Evolutionary conservation across 2,888 invertebrate species (phyloP).

Genomic region (Odiellus spinosus): DNA sequence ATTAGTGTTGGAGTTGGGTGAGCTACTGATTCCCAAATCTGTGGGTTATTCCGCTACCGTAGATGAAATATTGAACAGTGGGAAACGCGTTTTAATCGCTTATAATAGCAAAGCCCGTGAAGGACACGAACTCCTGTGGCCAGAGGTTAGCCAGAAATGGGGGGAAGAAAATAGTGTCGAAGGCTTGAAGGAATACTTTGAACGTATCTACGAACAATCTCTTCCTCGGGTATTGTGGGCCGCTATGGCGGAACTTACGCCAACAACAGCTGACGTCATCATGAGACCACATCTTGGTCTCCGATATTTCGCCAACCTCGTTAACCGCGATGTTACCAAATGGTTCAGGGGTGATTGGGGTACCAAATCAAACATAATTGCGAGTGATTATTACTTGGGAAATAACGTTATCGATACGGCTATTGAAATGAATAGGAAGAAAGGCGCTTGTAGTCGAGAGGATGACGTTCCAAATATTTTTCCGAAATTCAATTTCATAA

Average conservation of each 20-base stretch:
- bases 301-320: slow-evolving; percentile 15
- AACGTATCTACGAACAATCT: slow-evolving; percentile 16
- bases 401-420: slow-evolving; percentile 18
- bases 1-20: slow-evolving; percentile 39
- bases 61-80: slow-evolving; percentile 40
- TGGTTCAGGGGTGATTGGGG: slow-evolving; percentile 19
- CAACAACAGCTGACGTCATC: slow-evolving; percentile 13
- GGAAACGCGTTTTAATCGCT: slow-evolving; percentile 41
- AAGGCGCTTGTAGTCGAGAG: background rate
- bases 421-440: slow-evolving; percentile 13
- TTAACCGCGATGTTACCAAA: slow-evolving; percentile 13
- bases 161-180: slow-evolving; percentile 43
- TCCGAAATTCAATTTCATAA: too few relatives aligned
- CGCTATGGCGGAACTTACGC: slow-evolving; percentile 20
- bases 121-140: slow-evolving; percentile 9
- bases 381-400: slow-evolving; percentile 19
- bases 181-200: slow-evolving; percentile 39
- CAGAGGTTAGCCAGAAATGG: slow-evolving; percentile 31
- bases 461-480: too few relatives aligned
- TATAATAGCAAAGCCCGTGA: slow-evolving; percentile 39
- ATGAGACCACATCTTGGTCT: slow-evolving; percentile 15
- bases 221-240: slow-evolving; percentile 9
- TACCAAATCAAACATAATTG: slow-evolving; percentile 17
- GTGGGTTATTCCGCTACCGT: slow-evolving; percentile 38
- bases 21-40: slow-evolving; percentile 39